These are phyloP conservation scores for Centroberyx gerrardi DNA, from an alignment of 2,797 vertebrate genomes.

Conservation along the genomic window DNA sequence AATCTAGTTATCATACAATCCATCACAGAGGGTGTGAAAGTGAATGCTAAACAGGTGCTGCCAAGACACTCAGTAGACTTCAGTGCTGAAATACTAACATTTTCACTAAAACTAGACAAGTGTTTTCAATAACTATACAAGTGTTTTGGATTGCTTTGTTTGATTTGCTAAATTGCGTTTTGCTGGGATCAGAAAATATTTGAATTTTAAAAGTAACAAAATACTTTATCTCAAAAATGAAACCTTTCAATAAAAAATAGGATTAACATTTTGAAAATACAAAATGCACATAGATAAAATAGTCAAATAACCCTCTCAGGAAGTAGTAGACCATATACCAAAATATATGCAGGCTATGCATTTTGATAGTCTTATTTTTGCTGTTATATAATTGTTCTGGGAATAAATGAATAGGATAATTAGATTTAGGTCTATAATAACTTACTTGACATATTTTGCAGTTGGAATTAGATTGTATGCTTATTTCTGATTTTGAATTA, in stretches of 20 bases:
- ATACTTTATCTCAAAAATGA: too few relatives aligned
- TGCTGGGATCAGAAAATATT: background rate
- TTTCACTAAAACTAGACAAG: background rate
- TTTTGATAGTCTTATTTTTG: background rate
- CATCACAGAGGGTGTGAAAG: background rate
- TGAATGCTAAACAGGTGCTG: background rate
- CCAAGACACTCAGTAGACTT: background rate
- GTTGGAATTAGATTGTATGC: background rate
- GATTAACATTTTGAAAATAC: background rate
- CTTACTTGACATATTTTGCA: background rate
- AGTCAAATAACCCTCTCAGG: too few relatives aligned
- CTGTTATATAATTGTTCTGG: background rate
- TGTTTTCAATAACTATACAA: background rate
- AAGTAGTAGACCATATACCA: background rate
- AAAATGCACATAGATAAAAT: background rate
- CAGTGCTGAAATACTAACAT: background rate
- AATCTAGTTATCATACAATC: background rate
- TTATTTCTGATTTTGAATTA: too few relatives aligned
- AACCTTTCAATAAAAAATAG: too few relatives aligned
- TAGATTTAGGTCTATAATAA: background rate
- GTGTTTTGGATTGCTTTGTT: background rate
- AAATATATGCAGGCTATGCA: background rate
- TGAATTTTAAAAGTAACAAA: background rate
- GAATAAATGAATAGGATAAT: background rate
- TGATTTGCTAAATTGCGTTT: background rate